Base-by-base conservation (phyloP, 1,140 invertebrate genomes). In the Scylla paramamosain region DNA sequence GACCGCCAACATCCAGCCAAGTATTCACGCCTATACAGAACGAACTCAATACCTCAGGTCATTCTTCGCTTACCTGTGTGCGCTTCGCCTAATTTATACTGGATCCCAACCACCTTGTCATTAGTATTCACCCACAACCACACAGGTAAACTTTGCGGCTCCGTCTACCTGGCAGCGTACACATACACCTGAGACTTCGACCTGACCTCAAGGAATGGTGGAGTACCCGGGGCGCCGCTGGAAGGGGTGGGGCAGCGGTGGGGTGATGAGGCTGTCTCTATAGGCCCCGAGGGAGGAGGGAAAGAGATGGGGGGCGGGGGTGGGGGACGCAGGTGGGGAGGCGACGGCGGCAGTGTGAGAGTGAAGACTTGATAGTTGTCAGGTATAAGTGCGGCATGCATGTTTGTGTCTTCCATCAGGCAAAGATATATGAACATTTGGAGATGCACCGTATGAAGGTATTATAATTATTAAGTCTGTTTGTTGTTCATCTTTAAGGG, bases 101-200 rank as follows among this genome's bases (percentile, higher is more conserved):
- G 52, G 52, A 14, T 59, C 16, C 20, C 67, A 77, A 77, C 67
- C 25, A 77, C 67, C 67, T n/a, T 77, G 67, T 77, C n/a, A 77
- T 77, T 77, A 77, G 67, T 77, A 77, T 25, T 77, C 67, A 77
- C 67, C 67, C 8, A 20, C 67, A n/a, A n/a, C n/a, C 67, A 77
- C 67, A n/a, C 67, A 77, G 67, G 67, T 77, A 77, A 77, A 77
- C 67, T 77, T 39, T 77, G 67, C n/a, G 67, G 67, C 67, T 77
- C 67, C 67, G 67, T 20, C 67, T 77, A 77, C 67, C 67, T 77
- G 67, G 20, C 25, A 25, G 67, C 67, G 67, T 8, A 77, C 67
- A n/a, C 52, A 59, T 59, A 59, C 52, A 59, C 52, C 52, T 59
- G 52, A 59, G 52, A 59, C 52, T 59, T 12, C 52, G 52, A 59